Evolutionary conservation across 2,113 vertebrate species (phyloP), one percentile per base, ranked within the genome.

Genomic region (Proteles cristata): DNA sequence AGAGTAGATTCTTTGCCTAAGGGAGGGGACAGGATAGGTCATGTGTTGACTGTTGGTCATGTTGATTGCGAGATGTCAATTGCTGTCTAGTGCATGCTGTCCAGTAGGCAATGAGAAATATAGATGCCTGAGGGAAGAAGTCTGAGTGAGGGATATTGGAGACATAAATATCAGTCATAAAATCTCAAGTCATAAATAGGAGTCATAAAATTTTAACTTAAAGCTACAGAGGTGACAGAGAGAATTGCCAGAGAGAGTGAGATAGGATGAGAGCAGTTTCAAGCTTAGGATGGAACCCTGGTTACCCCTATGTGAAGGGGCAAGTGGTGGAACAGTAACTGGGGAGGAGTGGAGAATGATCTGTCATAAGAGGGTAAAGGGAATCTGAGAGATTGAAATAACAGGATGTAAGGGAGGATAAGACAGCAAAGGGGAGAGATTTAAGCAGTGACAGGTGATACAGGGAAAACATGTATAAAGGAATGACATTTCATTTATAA

Each of bases 91-190:
- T 88, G 96, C 95, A 93, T 82, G 92, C 95, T 92, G 48, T 93
- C 96, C 80, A 94, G 68, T 65, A 96, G 68, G 50, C 89, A 81
- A 84, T 92, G 90, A 93, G 85, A 95, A 90, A 77, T 96, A 96
- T 21, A 88, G 83, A 85, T 35, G n/a, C 90, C 97, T 39, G 53
- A 95, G 71, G 84, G 91, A 61, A 96, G 53, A 98, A 93, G 61
- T 85, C 58, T 50, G 71, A 96, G 69, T 82, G 92, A 96, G 50
- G 17, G 66, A 96, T 96, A 98, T 96, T 98, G 66, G 48, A 96
- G 71, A 85, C 61, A 96, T 98, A 97, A 98, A 98, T 98, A 81
- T 86, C 45, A 98, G 95, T 92, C 88, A 90, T 98, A 96, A 98
- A 98, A 96, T 76, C 94, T 92, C n/a, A 88, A 98, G 96, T 94